Evolutionary conservation across 1,140 invertebrate genomes (phyloP).

Genomic region (Patella vulgata): DNA sequence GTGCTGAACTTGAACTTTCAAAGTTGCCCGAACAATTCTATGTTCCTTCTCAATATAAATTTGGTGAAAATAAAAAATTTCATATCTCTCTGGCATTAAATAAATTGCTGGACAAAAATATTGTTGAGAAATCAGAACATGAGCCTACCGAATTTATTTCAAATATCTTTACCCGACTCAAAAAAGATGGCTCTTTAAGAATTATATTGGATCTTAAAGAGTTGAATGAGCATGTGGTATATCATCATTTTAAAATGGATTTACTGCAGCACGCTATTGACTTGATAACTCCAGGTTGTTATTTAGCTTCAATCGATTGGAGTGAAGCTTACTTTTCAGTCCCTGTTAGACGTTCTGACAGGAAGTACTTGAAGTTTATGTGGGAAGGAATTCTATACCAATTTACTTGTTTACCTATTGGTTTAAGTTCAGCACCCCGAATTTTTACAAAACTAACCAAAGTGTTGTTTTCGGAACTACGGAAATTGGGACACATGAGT

Average conservation of each 20-base stretch:
- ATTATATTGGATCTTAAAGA: conserved; percentile 8
- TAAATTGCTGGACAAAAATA: conserved; percentile 5
- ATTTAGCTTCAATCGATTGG: conserved; percentile 6
- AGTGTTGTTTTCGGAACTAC: conserved; percentile 4
- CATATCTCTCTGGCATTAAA: not conserved
- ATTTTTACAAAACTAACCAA: conserved; percentile 14
- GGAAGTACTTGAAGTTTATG: conserved; percentile 13
- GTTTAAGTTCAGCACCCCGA: not conserved
- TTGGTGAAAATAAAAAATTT: not conserved
- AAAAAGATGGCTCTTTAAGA: conserved; percentile 12
- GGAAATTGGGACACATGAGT: not conserved
- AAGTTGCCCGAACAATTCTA: too few relatives aligned
- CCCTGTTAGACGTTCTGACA: not conserved
- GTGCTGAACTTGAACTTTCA: too few relatives aligned
- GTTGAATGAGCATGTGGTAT: conserved; percentile 1
- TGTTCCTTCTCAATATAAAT: not conserved
- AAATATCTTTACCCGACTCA: conserved; percentile 3
- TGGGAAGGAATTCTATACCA: conserved; percentile 10
- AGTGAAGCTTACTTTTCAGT: conserved; percentile 15
- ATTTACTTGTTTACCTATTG: conserved; percentile 21
- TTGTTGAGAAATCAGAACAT: not conserved
- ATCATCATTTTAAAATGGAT: conserved; percentile 21
- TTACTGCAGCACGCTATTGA: not conserved
- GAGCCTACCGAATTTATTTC: conserved; percentile 17
- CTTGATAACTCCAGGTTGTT: conserved; percentile 3